Conservation (phyloP, 1,140 invertebrate species). For the Macrosteles quadrilineatus region DNA sequence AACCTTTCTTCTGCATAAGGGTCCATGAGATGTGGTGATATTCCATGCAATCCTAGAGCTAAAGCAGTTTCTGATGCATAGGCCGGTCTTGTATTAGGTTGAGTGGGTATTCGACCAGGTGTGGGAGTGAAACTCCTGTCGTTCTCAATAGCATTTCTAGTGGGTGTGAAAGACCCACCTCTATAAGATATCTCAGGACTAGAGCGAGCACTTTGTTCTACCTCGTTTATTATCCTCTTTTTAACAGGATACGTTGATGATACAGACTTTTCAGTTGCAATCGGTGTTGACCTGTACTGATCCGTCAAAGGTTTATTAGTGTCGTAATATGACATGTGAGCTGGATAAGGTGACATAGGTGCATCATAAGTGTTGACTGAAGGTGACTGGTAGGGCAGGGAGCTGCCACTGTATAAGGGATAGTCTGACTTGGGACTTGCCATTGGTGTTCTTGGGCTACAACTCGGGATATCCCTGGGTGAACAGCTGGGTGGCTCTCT, state of each 20-base stretch:
- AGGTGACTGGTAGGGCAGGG: slow-evolving; percentile 31
- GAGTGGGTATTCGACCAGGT: slow-evolving; percentile 43
- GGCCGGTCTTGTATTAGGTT: slow-evolving; percentile 20
- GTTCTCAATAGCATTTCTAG: slow-evolving; percentile 39
- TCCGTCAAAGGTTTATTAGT: slow-evolving; percentile 34
- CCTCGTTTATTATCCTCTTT: slow-evolving; percentile 61
- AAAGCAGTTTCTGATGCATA: slow-evolving; percentile 24
- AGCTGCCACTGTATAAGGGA: slow-evolving; percentile 26
- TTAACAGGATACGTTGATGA: slow-evolving; percentile 53
- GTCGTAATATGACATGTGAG: slow-evolving; percentile 37
- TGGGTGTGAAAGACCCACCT: slow-evolving; percentile 41
- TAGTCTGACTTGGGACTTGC: slow-evolving; percentile 34
- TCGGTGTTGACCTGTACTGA: slow-evolving; percentile 31
- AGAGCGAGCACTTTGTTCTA: slow-evolving; percentile 38
- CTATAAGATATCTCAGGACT: slow-evolving; percentile 26
- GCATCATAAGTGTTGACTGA: slow-evolving; percentile 29
- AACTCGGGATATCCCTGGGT: slow-evolving; percentile 38
- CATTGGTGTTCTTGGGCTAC: slow-evolving; percentile 33
- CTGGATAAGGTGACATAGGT: slow-evolving; percentile 34
- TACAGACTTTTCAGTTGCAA: slow-evolving; percentile 28
- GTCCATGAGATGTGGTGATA: slow-evolving; percentile 36
- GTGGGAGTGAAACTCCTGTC: slow-evolving; percentile 43
- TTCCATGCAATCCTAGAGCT: slow-evolving; percentile 30
- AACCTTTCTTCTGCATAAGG: slow-evolving; percentile 36
- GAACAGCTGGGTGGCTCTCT: slow-evolving; percentile 41